Evolutionary conservation across 1,140 invertebrate species (phyloP).

Genomic region (Drosophila triauraria): DNA sequence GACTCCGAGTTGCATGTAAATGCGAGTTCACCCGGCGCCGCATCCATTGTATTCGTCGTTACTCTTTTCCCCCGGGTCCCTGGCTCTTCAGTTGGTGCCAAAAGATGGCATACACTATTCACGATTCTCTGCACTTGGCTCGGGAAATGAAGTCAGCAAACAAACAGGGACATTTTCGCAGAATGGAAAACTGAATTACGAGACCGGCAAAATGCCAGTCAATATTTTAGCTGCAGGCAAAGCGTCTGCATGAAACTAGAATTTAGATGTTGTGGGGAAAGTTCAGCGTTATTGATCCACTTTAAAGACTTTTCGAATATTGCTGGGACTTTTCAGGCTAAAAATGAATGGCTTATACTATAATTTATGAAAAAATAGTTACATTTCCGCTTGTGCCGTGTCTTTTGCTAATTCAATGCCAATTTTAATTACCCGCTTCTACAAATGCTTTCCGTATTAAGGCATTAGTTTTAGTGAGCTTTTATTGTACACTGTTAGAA

Average conservation of each 20-base stretch:
- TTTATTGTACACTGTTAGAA: not conserved
- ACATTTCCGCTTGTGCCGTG: not conserved
- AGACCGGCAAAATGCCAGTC: constrained; percentile 32
- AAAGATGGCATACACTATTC: constrained; percentile 42
- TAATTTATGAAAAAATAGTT: constrained; percentile 1
- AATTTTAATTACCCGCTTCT: constrained; percentile 7
- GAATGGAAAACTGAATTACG: constrained; percentile 32
- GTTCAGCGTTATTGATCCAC: constrained; percentile 20
- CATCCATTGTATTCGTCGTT: constrained; percentile 36
- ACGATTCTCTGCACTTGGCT: constrained; percentile 35
- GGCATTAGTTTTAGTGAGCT: not conserved
- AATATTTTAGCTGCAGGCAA: constrained; percentile 37
- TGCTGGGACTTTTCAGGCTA: not conserved
- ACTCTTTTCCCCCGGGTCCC: not conserved
- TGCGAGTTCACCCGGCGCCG: constrained; percentile 50
- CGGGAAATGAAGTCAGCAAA: constrained; percentile 42
- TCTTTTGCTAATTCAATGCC: constrained; percentile 6
- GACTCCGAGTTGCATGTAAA: constrained; percentile 32
- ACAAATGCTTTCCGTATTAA: constrained; percentile 8
- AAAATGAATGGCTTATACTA: not conserved
- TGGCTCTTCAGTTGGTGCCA: constrained; percentile 4
- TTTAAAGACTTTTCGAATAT: not conserved
- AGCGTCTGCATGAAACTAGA: not conserved
- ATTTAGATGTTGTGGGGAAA: constrained; percentile 5
- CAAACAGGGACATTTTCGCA: constrained; percentile 22